Base-by-base conservation (phyloP, 2,888 invertebrate species). In the Allolobophora icterica region DNA sequence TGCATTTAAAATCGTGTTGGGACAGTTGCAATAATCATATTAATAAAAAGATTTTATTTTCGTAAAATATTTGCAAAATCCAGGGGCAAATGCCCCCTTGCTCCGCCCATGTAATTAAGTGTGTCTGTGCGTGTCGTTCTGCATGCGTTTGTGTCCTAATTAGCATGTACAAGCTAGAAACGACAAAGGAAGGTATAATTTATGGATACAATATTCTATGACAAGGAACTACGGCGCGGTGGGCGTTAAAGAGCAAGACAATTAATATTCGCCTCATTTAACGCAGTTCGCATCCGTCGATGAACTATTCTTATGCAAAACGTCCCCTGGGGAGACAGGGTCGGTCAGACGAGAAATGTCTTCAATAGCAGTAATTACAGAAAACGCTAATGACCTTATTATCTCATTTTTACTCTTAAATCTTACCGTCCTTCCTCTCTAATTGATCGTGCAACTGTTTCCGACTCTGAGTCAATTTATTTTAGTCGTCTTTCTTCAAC, bases 371-470 rank as follows among this genome's bases (percentile, higher is more conserved):
- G 30, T 11, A 71, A 71, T n/a, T 8, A n/a, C 11, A 71, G n/a
- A 71, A 71, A 71, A 71, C 30, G 71, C n/a, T 71, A 71, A 71
- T 71, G 71, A 71, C 71, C 71, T 71, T 71, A 30, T 71, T 71
- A n/a, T 71, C 71, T 71, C 71, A 6, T 71, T n/a, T 3, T n/a
- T 17, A 0, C 42, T 42, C 42, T 1, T 42, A 42, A 42, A 6
- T 71, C 87, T 87, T 17, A 24, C 15, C 35, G 87, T 35, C 2
- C 24, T 87, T 87, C 87, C 19, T 34, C 35, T 30, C 30, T 71
- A 30, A 71, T 71, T 71, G 6, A n/a, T 71, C 30, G 71, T 71
- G 8, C n/a, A 71, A 71, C 0, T 30, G n/a, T 71, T 30, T n/a
- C 71, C 8, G 8, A 30, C n/a, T 45, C 71, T n/a, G 11, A 13